Conservation (phyloP, 2,888 invertebrate species). For the Dryobota labecula region DNA sequence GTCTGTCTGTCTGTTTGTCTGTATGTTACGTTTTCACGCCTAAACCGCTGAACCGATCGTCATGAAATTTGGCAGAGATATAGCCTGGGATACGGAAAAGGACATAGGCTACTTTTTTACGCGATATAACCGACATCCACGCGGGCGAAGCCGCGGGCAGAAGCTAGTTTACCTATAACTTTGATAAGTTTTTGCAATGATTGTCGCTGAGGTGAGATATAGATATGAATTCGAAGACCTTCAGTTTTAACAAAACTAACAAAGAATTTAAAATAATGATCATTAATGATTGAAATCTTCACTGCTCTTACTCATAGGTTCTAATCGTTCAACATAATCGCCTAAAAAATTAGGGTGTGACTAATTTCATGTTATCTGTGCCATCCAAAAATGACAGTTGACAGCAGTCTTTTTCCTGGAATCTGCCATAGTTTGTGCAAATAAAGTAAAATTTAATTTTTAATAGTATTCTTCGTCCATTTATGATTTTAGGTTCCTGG, state of each 20-base stretch:
- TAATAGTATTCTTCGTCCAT: constrained; percentile 33
- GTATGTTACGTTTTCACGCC: too few relatives aligned
- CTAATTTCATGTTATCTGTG: constrained; percentile 27
- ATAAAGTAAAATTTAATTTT: constrained; percentile 45
- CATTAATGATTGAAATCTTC: background rate
- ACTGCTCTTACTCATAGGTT: background rate
- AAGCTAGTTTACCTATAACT: too few relatives aligned
- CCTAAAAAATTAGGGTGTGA: constrained; percentile 1
- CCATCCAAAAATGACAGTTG: constrained; percentile 37
- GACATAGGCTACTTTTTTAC: too few relatives aligned
- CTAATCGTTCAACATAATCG: background rate
- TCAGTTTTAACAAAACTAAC: background rate
- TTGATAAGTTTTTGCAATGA: too few relatives aligned
- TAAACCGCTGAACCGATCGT: too few relatives aligned
- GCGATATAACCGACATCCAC: too few relatives aligned
- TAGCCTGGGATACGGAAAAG: too few relatives aligned
- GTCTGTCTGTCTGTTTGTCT: too few relatives aligned
- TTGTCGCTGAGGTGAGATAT: background rate
- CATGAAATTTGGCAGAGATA: too few relatives aligned
- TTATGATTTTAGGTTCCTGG: constrained; percentile 59
- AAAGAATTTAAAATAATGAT: background rate
- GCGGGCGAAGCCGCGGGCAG: too few relatives aligned
- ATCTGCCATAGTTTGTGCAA: constrained; percentile 61
- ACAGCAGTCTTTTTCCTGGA: constrained; percentile 65
- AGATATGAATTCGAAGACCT: too few relatives aligned